Evolutionary conservation across 2,113 vertebrate species (phyloP), one percentile per base, ranked within the genome.

Genomic region (Furnarius figulus): DNA sequence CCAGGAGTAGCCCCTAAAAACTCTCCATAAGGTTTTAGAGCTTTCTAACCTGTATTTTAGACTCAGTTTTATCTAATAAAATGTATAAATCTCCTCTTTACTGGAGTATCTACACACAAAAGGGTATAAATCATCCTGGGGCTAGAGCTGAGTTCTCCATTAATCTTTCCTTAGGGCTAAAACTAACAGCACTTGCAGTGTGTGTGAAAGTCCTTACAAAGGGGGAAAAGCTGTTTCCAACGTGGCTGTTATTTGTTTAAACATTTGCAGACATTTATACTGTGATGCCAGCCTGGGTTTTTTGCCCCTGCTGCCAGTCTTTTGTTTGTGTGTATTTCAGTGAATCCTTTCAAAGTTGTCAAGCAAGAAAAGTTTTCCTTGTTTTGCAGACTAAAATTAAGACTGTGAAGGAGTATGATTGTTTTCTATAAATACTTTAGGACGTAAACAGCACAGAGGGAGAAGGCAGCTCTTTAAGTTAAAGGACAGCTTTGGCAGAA

Each of bases 401-500:
- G 84, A 16, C 39, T 82, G 52, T 80, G 84, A 68, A 87, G 47
- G 81, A 85, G 17, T 30, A 12, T 70, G 70, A 59, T 89, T 89
- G 89, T 91, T 82, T 84, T 61, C 53, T 76, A 15, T 75, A 75
- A 95, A 89, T 85, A 49, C 31, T 95, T 92, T 23, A 77, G 73
- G 70, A 82, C 1, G 1, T 72, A 53, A 96, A 87, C 49, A 79
- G 68, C 56, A 31, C 61, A 53, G 81, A 79, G 73, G 16, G 61
- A 84, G 50, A 78, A 61, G 84, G 65, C 42, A 81, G 39, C 81
- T 89, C 66, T 87, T 79, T 46, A 72, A 85, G 72, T n/a, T 59
- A 20, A 91, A 85, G 93, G 77, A 85, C 62, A 89, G 37, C 74
- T 79, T 73, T 91, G 89, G 81, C 95, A 95, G 80, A 59, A 90